Evolutionary conservation across 92 coral and sea anemone genomes (phyloP).

Genomic region (Palythoa grandiflora): DNA sequence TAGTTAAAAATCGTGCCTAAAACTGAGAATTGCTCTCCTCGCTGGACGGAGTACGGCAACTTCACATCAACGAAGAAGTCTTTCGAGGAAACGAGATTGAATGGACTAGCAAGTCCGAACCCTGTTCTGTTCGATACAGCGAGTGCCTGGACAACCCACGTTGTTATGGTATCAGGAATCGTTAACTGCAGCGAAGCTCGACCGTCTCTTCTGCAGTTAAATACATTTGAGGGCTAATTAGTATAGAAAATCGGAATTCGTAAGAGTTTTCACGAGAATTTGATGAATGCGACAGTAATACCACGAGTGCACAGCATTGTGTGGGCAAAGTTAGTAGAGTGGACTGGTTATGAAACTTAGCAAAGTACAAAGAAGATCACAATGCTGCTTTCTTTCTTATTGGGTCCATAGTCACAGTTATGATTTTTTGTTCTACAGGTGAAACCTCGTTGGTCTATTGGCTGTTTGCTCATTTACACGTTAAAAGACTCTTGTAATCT

Average conservation of each 20-base stretch:
- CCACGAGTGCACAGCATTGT: too few species aligned
- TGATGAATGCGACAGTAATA: neutral
- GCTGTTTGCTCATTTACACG: too few species aligned
- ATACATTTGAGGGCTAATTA: neutral
- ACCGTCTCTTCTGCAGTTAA: slow-evolving; percentile 63
- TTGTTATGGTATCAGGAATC: slow-evolving; percentile 92
- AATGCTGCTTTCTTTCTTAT: too few species aligned
- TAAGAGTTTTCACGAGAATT: neutral
- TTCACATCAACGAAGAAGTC: slow-evolving; percentile 71
- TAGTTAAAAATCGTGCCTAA: slow-evolving; percentile 88
- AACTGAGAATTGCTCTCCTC: slow-evolving; percentile 92
- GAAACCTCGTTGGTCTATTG: too few species aligned
- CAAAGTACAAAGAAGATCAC: too few species aligned
- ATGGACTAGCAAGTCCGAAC: slow-evolving; percentile 87
- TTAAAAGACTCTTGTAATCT: too few species aligned
- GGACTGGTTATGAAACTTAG: too few species aligned
- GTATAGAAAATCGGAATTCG: neutral
- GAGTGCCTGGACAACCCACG: slow-evolving; percentile 94
- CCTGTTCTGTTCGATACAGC: slow-evolving; percentile 93
- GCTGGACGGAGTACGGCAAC: slow-evolving; percentile 91
- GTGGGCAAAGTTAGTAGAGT: too few species aligned
- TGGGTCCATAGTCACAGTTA: too few species aligned
- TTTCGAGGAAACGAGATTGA: slow-evolving; percentile 61
- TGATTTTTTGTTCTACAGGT: too few species aligned
- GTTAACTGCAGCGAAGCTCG: slow-evolving; percentile 66